Evolutionary conservation across 2,797 vertebrate species (phyloP), one percentile per base, ranked within the genome.

Genomic region (Acanthurus tractus): DNA sequence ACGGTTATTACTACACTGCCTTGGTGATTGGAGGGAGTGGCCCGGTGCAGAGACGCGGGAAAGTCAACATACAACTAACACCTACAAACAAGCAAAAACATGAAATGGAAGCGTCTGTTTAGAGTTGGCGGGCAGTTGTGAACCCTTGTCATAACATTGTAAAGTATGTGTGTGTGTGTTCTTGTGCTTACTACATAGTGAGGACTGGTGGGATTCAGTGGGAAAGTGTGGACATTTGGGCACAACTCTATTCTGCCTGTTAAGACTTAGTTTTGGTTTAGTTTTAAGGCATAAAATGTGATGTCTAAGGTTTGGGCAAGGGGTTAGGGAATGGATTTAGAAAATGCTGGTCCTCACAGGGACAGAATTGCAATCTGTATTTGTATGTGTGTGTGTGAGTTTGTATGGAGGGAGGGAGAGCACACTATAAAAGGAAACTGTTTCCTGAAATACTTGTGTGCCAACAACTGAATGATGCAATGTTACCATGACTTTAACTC

Each of bases 381-480:
- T 18, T 65, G 58, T 45, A 56, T 22, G 62, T 69, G 68, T 9
- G 68, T 9, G 52, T 23, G 74, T 18, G 45, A 18, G 58, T 15
- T 42, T 25, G 48, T 53, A 63, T 76, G n/a, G 57, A 20, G 6
- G 57, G 58, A 78, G 79, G 73, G 82, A 61, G 82, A 52, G 63
- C 12, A 25, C 7, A 4, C 86, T 82, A 84, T 63, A 85, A 75
- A 68, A 80, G 86, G 84, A 66, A 29, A 8, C 8, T 46, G 63
- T 42, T 88, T 90, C 78, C 73, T 86, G 84, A 86, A 81, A 82
- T 87, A 88, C 87, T 80, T 85, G 87, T 56, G 12, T 38, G 22
- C n/a, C 45, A 48, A n/a, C 25, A 63, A 50, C 40, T 82, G 81
- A 69, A 81, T 92, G 88, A 90, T 90, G 91, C 88, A 93, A 91